Percentiles rank a stretch among this genome's conserved stretches.
These are phyloP conservation scores for Teinopalpus imperialis DNA, from an alignment of 2,888 invertebrate genomes.

Conservation along the genomic window DNA sequence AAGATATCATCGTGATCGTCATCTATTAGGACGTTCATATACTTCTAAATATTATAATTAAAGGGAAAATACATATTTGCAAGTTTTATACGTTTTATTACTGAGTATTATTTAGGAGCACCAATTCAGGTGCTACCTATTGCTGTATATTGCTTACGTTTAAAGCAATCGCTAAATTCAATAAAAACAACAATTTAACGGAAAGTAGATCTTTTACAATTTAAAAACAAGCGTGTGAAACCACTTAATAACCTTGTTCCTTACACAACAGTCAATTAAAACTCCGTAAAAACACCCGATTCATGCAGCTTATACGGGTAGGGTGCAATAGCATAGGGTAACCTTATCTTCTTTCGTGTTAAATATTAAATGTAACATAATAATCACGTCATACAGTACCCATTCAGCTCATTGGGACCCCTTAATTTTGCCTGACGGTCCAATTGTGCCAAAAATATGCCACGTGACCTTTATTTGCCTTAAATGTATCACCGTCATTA, in stretches of 20 bases:
- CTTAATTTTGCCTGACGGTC: constrained; percentile 53
- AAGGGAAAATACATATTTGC: too few species aligned
- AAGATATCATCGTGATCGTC: too few species aligned
- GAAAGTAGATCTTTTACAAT: too few species aligned
- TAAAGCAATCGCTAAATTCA: too few species aligned
- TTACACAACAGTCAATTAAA: constrained; percentile 14
- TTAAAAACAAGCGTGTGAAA: constrained; percentile 15
- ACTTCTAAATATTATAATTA: too few species aligned
- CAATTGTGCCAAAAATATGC: constrained; percentile 69
- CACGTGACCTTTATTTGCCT: constrained; percentile 78
- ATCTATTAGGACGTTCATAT: too few species aligned
- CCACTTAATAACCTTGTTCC: not conserved
- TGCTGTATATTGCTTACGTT: too few species aligned
- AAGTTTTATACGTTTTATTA: too few species aligned
- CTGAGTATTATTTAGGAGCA: too few species aligned
- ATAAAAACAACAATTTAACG: too few species aligned
- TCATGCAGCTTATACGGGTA: constrained; percentile 19
- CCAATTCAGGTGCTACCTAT: too few species aligned
- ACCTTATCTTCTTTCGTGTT: constrained; percentile 46
- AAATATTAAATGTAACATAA: constrained; percentile 54
- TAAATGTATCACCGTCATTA: constrained; percentile 63
- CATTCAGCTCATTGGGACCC: constrained; percentile 54
- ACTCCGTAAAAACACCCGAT: constrained; percentile 4
- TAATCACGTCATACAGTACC: constrained; percentile 70
- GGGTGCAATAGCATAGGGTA: constrained; percentile 20